Conservation (phyloP, 1,140 invertebrate genomes). For the Tetramorium alpestre region DNA sequence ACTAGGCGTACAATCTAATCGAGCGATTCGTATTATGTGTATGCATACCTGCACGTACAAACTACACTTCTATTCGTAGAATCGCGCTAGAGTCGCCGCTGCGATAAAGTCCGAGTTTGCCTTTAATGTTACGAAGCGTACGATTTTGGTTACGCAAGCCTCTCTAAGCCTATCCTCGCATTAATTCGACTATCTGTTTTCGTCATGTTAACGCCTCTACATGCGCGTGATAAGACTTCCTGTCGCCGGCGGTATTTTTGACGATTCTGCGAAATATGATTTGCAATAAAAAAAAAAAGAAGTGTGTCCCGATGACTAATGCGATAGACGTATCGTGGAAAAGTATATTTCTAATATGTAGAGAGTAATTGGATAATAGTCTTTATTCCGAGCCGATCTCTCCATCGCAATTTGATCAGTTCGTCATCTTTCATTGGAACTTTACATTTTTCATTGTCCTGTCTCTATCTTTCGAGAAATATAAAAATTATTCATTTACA, state of each 20-base stretch:
- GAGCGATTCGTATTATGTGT: conserved; percentile 78
- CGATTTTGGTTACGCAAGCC: not conserved
- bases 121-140: not conserved
- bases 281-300: not conserved
- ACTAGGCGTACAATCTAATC: conserved; percentile 86
- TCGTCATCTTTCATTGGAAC: not conserved
- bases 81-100: conserved; percentile 26
- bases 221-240: conserved; percentile 12
- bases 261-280: conserved; percentile 16
- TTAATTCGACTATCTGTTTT: conserved; percentile 30
- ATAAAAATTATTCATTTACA: conserved; percentile 9
- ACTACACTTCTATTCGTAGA: conserved; percentile 50
- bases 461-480: not conserved
- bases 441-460: not conserved
- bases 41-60: conserved; percentile 70
- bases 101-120: conserved; percentile 28
- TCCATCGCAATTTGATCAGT: not conserved
- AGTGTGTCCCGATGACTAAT: not conserved
- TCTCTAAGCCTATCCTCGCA: not conserved
- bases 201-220: not conserved
- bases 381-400: not conserved
- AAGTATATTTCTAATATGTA: not conserved
- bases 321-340: not conserved
- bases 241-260: not conserved
- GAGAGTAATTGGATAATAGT: not conserved